Evolutionary conservation across 2,113 vertebrate species (phyloP), one percentile per base, ranked within the genome.

Genomic region (Cheirogaleus medius): DNA sequence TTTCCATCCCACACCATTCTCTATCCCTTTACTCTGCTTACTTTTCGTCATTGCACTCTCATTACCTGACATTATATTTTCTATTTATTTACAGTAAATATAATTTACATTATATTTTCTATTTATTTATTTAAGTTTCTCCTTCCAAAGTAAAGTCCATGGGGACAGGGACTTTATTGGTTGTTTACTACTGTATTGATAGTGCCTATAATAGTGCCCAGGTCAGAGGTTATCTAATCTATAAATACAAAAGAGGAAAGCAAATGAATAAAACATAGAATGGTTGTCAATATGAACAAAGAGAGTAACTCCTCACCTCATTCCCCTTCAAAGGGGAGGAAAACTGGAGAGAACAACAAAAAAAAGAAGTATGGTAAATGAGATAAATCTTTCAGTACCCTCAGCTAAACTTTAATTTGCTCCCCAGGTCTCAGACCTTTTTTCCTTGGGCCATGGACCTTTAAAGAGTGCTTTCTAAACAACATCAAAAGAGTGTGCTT

Each of bases 91-190:
- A 92, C 6, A 68, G 64, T 47, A 47, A 47, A 47, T 47, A 47
- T 47, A 47, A 47, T 47, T 47, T 47, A 86, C 21, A 74, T 27
- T 77, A 13, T 20, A 47, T 56, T 88, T 91, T 25, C 76, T 74
- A 82, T 54, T 95, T 88, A 52, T 34, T 76, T 81, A 92, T 5
- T 60, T 68, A n/a, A 42, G n/a, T 52, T 58, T 96, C 78, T 94
- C 52, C 89, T 58, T 64, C 64, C 37, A 81, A 76, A 23, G 58
- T 42, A 52, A 85, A 89, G 74, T 63, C 42, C 4, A 47, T 32
- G 21, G 64, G 42, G 44, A 32, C 5, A 60, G 64, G 27, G 2
- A 69, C 2, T 58, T 54, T 37, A 25, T 4, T 66, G 39, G 44
- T 76, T 93, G 68, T 71, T 90, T 56, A 68, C 47, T 13, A 60